Evolutionary conservation across 2,113 vertebrate species (phyloP).

Genomic region (Grus americana): DNA sequence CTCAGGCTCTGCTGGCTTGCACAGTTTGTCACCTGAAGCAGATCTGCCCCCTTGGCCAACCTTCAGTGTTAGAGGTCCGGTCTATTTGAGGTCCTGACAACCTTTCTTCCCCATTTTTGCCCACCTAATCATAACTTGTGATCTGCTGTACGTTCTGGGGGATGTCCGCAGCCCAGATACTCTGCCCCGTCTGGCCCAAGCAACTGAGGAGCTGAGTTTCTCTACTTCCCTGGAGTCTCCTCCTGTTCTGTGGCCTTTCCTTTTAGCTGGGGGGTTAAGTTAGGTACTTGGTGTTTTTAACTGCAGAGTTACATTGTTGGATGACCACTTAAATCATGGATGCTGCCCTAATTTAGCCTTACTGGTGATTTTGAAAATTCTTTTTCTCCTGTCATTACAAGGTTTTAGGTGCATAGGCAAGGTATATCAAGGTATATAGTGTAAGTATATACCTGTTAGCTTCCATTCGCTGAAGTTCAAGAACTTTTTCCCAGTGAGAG

Average conservation of each 20-base stretch:
- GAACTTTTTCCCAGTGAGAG: not conserved
- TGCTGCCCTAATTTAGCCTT: not conserved
- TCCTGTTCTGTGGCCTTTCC: not conserved
- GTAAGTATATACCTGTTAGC: not conserved
- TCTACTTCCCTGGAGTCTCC: not conserved
- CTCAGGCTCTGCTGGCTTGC: not conserved
- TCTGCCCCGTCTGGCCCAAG: not conserved
- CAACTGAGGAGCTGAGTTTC: not conserved
- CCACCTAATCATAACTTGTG: not conserved
- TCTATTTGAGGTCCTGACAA: not conserved
- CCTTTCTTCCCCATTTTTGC: not conserved
- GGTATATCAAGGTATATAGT: not conserved
- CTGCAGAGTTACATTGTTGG: not conserved
- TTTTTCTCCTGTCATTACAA: not conserved
- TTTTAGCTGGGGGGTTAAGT: not conserved
- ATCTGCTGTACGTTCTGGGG: not conserved
- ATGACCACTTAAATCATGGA: not conserved
- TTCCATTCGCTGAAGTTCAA: not conserved
- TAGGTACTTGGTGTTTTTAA: not conserved
- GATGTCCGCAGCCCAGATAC: not conserved
- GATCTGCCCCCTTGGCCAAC: not conserved
- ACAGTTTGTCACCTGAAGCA: not conserved
- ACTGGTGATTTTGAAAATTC: not conserved
- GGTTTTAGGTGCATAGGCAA: not conserved
- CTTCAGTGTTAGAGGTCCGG: not conserved